These are phyloP conservation scores for Argyresthia goedartella DNA, from an alignment of 2,888 invertebrate genomes.

Conservation along the genomic window DNA sequence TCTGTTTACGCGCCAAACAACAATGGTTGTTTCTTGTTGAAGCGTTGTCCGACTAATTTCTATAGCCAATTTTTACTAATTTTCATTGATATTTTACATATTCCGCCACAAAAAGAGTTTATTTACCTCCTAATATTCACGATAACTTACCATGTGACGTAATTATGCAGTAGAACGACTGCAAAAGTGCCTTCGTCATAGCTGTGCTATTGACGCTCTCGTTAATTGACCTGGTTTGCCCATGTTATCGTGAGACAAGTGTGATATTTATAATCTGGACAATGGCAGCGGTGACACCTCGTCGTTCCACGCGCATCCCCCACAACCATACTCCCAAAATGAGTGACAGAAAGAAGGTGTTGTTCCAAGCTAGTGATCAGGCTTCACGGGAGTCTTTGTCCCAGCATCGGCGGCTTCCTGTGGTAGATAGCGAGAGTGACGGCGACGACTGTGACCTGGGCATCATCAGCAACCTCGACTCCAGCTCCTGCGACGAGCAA, in stretches of 20 bases:
- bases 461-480: slow-evolving; percentile 68
- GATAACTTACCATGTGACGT: background rate
- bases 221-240: background rate
- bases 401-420: slow-evolving; percentile 48
- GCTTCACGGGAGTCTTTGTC: slow-evolving; percentile 44
- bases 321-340: slow-evolving; percentile 69
- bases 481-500: slow-evolving; percentile 57
- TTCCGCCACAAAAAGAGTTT: slow-evolving; percentile 11
- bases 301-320: slow-evolving; percentile 44
- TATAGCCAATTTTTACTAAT: slow-evolving; percentile 22
- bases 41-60: slow-evolving; percentile 30
- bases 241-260: background rate
- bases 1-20: slow-evolving; percentile 70
- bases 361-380: slow-evolving; percentile 59
- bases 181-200: background rate
- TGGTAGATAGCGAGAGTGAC: slow-evolving; percentile 59
- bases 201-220: background rate
- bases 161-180: background rate
- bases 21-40: slow-evolving; percentile 36
- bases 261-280: background rate
- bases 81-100: slow-evolving; percentile 15
- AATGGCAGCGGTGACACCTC: slow-evolving; percentile 55
- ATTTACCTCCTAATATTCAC: background rate
- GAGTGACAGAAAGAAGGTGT: slow-evolving; percentile 73
- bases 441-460: slow-evolving; percentile 69